Conservation (phyloP, 2,113 vertebrate genomes). For the Cebus imitator region DNA sequence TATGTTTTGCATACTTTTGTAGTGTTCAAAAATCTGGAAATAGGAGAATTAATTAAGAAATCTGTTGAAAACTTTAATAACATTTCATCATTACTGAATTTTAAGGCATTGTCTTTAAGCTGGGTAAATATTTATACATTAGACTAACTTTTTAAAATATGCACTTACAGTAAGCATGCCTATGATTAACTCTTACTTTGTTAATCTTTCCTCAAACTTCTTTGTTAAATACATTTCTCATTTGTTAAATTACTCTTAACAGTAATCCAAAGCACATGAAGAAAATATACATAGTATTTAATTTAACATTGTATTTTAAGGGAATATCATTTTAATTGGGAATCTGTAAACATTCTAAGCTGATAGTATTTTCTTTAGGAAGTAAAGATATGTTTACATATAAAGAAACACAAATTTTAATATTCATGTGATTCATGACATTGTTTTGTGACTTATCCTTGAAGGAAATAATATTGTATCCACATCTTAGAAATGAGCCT, state of each 20-base stretch:
- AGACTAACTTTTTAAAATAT: not conserved
- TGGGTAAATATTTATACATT: not conserved
- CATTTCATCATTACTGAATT: not conserved
- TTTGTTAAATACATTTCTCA: not conserved
- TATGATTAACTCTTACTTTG: not conserved
- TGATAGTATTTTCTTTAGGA: not conserved
- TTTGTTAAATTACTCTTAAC: not conserved
- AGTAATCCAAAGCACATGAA: not conserved
- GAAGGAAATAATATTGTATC: not conserved
- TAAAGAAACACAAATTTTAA: not conserved
- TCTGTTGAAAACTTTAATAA: not conserved
- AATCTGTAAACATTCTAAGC: not conserved
- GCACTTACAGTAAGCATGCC: not conserved
- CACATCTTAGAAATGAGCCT: not conserved
- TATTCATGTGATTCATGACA: not conserved
- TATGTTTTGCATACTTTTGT: not conserved
- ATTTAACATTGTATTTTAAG: not conserved
- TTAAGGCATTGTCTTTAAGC: not conserved
- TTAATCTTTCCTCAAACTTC: not conserved
- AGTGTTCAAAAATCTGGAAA: not conserved
- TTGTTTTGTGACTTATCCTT: not conserved
- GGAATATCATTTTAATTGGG: not conserved
- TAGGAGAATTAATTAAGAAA: not conserved
- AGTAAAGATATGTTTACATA: not conserved
- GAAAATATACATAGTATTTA: not conserved